These are phyloP conservation scores for Xenentodon cancila DNA, from an alignment of 2,797 vertebrate species.

Conservation along the genomic window DNA sequence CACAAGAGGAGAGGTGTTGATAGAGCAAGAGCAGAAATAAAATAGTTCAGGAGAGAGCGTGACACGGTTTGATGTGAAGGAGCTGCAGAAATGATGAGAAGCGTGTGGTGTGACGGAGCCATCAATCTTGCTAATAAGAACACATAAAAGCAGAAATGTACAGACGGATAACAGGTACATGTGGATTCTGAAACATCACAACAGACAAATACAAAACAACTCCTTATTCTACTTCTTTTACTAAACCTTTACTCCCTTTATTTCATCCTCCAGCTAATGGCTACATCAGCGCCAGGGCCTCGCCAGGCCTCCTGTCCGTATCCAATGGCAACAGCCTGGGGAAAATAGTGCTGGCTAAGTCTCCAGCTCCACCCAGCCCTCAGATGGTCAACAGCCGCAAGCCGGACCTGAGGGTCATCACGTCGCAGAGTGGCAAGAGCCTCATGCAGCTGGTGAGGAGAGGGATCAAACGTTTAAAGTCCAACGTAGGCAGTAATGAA, in stretches of 20 bases:
- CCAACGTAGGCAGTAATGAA: background rate
- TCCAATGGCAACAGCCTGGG: constrained; percentile 94
- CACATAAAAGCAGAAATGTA: constrained; percentile 15
- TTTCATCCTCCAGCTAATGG: constrained; percentile 86
- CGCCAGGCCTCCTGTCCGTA: constrained; percentile 92
- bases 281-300: constrained; percentile 94
- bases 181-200: constrained; percentile 28
- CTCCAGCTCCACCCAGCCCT: constrained; percentile 84
- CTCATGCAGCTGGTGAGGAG: constrained; percentile 95
- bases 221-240: constrained; percentile 1
- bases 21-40: constrained; percentile 24
- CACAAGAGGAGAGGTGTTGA: constrained; percentile 27
- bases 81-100: constrained; percentile 46
- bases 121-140: constrained; percentile 61
- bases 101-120: constrained; percentile 45
- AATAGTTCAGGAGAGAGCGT: constrained; percentile 42
- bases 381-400: constrained; percentile 91
- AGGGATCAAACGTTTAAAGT: constrained; percentile 11
- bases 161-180: constrained; percentile 46
- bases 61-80: constrained; percentile 48
- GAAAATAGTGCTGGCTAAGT: constrained; percentile 91
- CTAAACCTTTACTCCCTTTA: constrained; percentile 24
- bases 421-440: constrained; percentile 92
- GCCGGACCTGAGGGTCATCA: constrained; percentile 96
- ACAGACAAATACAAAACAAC: constrained; percentile 23